Percentiles rank a stretch among this genome's conserved stretches.
Conservation (phyloP, 2,797 vertebrate species). For the Denticeps clupeoides region DNA sequence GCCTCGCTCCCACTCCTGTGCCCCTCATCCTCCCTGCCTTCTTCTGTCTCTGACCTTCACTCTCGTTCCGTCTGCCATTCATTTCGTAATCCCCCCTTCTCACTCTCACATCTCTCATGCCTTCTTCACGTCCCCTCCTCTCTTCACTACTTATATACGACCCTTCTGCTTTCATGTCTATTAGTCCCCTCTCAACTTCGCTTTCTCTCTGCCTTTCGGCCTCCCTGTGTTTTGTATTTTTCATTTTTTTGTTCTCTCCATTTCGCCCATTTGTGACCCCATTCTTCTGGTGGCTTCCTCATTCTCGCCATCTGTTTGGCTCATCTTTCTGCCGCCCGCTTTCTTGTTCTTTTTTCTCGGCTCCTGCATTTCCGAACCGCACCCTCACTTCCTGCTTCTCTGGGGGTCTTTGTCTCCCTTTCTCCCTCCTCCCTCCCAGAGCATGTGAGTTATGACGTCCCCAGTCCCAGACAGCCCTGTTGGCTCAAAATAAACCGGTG, state of each 20-base stretch:
- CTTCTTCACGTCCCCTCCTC: background rate
- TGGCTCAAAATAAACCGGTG: conserved; percentile 29
- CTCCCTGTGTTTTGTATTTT: background rate
- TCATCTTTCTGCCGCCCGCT: background rate
- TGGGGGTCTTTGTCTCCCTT: background rate
- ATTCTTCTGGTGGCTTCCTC: background rate
- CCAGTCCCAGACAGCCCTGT: conserved; percentile 1
- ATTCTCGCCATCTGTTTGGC: background rate
- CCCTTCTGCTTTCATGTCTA: background rate
- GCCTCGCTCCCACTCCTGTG: background rate
- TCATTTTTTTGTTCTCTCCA: background rate
- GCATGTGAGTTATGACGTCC: background rate
- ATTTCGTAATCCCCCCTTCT: background rate
- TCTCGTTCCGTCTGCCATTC: background rate
- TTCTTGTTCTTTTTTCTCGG: background rate
- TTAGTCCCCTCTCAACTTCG: too few species aligned
- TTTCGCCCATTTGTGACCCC: background rate
- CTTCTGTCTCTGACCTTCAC: conserved; percentile 2
- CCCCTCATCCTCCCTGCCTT: background rate
- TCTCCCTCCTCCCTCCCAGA: background rate
- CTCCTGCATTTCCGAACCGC: background rate
- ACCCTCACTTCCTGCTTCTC: background rate
- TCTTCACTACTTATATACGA: background rate
- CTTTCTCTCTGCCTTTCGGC: background rate
- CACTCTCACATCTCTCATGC: background rate